Evolutionary conservation across 2,888 invertebrate genomes (phyloP).

Genomic region (Incurvaria masculella): DNA sequence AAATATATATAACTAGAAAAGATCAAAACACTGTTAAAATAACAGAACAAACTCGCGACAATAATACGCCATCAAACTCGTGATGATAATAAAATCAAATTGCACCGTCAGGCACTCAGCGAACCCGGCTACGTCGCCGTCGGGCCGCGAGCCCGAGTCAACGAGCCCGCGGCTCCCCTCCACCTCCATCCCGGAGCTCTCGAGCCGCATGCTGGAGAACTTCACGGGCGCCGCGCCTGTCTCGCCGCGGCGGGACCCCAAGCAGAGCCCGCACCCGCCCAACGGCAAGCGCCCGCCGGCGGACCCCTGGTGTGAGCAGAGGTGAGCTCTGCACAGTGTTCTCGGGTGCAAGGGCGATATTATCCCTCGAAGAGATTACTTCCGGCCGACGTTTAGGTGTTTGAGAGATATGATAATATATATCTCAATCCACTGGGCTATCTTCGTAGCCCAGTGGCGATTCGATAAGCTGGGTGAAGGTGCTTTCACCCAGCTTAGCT

Average conservation of each 20-base stretch:
- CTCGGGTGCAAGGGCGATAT: background rate
- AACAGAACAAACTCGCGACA: too few relatives aligned
- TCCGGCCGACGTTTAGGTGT: too few relatives aligned
- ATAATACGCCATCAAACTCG: too few relatives aligned
- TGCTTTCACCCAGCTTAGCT: too few relatives aligned
- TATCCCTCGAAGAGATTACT: too few relatives aligned
- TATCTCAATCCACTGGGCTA: too few relatives aligned
- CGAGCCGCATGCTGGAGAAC: slow-evolving; percentile 12
- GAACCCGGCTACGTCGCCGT: slow-evolving; percentile 3
- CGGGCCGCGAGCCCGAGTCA: slow-evolving; percentile 4
- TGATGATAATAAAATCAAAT: too few relatives aligned
- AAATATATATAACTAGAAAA: too few relatives aligned
- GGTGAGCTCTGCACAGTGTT: background rate
- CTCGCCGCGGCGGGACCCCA: slow-evolving; percentile 39
- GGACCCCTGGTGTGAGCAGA: background rate
- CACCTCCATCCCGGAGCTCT: slow-evolving; percentile 13
- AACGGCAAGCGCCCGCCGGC: background rate
- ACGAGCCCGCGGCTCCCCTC: slow-evolving; percentile 12
- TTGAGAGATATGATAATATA: slow-evolving; percentile 5
- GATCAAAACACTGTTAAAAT: too few relatives aligned
- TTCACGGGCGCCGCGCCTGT: slow-evolving; percentile 38
- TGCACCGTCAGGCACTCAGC: slow-evolving; percentile 10
- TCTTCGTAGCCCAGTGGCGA: too few relatives aligned
- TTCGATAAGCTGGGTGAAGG: too few relatives aligned
- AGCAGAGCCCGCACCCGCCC: slow-evolving; percentile 30